Evolutionary conservation across 1,140 invertebrate genomes (phyloP).

Genomic region (Pachyrhynchus sulphureomaculatus): DNA sequence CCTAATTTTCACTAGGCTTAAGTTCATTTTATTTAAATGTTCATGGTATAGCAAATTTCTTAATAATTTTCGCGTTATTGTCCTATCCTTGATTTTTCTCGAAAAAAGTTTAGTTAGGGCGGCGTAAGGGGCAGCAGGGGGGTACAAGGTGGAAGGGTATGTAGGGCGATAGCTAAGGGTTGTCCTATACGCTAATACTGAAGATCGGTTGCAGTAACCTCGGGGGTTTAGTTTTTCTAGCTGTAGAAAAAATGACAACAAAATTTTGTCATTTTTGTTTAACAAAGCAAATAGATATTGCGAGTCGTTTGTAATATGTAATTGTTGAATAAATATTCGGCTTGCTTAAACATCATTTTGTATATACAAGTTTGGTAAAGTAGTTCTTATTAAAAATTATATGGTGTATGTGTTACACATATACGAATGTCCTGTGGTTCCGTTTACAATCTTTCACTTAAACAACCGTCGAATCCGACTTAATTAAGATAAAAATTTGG

Average conservation of each 20-base stretch:
- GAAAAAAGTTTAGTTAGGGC: constrained; percentile 74
- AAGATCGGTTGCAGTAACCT: constrained; percentile 56
- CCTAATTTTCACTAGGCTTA: constrained; percentile 55
- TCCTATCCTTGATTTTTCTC: constrained; percentile 68
- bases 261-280: neutral
- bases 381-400: too few species aligned
- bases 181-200: constrained; percentile 53
- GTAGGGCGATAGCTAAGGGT: constrained; percentile 58
- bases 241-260: constrained; percentile 19
- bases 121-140: constrained; percentile 66
- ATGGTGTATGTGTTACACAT: too few species aligned
- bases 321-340: too few species aligned
- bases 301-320: too few species aligned
- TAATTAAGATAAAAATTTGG: too few species aligned
- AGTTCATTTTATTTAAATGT: constrained; percentile 57
- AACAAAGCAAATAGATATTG: too few species aligned
- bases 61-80: constrained; percentile 68
- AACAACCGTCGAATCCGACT: too few species aligned
- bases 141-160: constrained; percentile 63
- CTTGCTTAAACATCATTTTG: too few species aligned
- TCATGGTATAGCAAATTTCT: constrained; percentile 71
- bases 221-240: constrained; percentile 50
- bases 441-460: too few species aligned
- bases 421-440: too few species aligned
- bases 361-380: too few species aligned